Base-by-base conservation (phyloP, 2,113 vertebrate genomes). In the Himantopus leucocephalus region DNA sequence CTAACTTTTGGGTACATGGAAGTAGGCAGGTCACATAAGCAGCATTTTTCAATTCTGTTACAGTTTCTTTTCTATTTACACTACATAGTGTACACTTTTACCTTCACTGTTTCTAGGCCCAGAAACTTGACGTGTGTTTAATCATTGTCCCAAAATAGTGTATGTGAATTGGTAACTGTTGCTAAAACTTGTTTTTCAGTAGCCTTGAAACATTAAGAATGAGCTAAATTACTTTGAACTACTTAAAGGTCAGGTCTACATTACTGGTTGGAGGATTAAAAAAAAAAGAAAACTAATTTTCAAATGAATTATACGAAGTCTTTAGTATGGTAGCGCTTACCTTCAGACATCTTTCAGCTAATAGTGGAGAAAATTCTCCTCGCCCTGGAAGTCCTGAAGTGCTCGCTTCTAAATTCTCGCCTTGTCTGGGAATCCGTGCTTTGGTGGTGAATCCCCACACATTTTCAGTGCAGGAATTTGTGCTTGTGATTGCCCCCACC, bases 391-490 rank as follows among this genome's bases (percentile, higher is more conserved):
- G 12, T 27, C 30, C 47, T 82, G 47, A 55, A 55, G 24, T 29
- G n/a, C 56, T 88, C 7, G 0, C 3, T 4, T 75, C 48, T 70
- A 67, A 70, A 39, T 83, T 79, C 47, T 82, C 52, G 7, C 52
- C 47, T 71, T 58, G 37, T 45, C 45, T 4, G 2, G 37, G 53
- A 73, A 14, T 59, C 37, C 0, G 0, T 1, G 5, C 79, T 75
- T 50, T 53, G 58, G 9, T 63, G 47, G 16, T 58, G 79, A 76
- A 59, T 94, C 53, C 81, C 75, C 52, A 16, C 30, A 1, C 4
- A 2, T 30, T 95, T 53, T 76, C 90, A 79, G 75, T 9, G 5
- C 18, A 29, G 72, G 41, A 79, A 35, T 22, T 11, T 12, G 20
- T 22, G 47, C 43, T 43, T 43, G 43, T 14, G 43, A 43, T 43